Percentiles rank a stretch among this genome's conserved stretches.
Conservation (phyloP, 2,888 invertebrate genomes). For the Pyrrhosoma nymphula region DNA sequence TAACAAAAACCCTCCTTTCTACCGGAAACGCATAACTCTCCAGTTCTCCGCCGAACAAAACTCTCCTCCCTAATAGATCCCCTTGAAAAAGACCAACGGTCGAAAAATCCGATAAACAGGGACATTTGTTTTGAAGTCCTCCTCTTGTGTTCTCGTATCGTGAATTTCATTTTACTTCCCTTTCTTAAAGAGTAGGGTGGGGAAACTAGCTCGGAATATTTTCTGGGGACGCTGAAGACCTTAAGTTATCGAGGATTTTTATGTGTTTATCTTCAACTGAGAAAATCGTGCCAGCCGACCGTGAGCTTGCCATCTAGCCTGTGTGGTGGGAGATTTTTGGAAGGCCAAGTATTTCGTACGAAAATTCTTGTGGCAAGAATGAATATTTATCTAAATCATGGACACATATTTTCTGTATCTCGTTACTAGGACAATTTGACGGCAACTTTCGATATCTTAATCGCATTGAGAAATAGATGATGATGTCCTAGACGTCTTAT, state of each 20-base stretch:
- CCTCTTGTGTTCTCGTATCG: neutral
- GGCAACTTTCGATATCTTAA: too few relatives aligned
- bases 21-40: conserved; percentile 36
- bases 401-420: too few relatives aligned
- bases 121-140: conserved; percentile 15
- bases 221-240: neutral
- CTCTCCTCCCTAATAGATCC: conserved; percentile 26
- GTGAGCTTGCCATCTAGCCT: neutral
- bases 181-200: neutral
- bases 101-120: conserved; percentile 29
- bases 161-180: neutral
- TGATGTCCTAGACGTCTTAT: too few relatives aligned
- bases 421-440: too few relatives aligned
- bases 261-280: neutral
- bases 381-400: too few relatives aligned
- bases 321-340: too few relatives aligned
- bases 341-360: too few relatives aligned
- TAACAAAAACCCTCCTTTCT: conserved; percentile 39
- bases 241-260: neutral
- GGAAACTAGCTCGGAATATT: neutral
- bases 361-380: too few relatives aligned
- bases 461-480: too few relatives aligned
- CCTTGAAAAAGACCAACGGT: conserved; percentile 20
- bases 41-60: conserved; percentile 5
- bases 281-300: neutral